Percentiles rank a stretch among this genome's conserved stretches.
Evolutionary conservation across 2,113 vertebrate species (phyloP).

Genomic region (Reinhardtius hippoglossoides): DNA sequence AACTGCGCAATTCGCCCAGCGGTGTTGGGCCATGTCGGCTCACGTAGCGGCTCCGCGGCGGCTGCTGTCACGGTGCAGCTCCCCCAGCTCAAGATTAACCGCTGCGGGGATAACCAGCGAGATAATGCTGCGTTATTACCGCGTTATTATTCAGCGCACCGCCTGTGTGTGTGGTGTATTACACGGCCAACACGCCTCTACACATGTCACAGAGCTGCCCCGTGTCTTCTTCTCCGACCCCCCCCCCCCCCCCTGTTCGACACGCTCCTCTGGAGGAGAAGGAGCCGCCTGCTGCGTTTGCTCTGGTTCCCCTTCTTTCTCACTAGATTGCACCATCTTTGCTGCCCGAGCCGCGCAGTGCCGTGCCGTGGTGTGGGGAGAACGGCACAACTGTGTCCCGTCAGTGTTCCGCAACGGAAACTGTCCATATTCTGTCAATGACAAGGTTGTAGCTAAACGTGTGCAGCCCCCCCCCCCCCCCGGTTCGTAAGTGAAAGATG

Average conservation of each 20-base stretch:
- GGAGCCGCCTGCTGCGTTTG: background rate
- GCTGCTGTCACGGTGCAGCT: constrained; percentile 5
- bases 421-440: constrained; percentile 41
- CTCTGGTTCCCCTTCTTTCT: constrained; percentile 9
- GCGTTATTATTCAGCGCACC: constrained; percentile 12
- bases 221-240: background rate
- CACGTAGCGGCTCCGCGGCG: constrained; percentile 22
- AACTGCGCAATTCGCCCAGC: constrained; percentile 75
- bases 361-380: constrained; percentile 1
- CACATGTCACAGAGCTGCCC: background rate
- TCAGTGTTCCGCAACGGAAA: constrained; percentile 63
- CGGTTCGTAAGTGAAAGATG: constrained; percentile 3
- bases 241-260: no score
- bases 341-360: constrained; percentile 22
- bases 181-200: background rate
- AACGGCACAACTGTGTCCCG: constrained; percentile 16
- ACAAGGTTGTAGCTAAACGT: background rate
- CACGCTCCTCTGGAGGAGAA: background rate
- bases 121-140: constrained; percentile 52
- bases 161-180: background rate
- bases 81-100: constrained; percentile 20
- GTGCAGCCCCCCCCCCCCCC: no score
- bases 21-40: constrained; percentile 11
- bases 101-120: constrained; percentile 5
- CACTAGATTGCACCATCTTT: constrained; percentile 54